phyloP scores from a whole-genome alignment of 2,797 vertebrate species.

The Neosalanx taihuensis region DNA sequence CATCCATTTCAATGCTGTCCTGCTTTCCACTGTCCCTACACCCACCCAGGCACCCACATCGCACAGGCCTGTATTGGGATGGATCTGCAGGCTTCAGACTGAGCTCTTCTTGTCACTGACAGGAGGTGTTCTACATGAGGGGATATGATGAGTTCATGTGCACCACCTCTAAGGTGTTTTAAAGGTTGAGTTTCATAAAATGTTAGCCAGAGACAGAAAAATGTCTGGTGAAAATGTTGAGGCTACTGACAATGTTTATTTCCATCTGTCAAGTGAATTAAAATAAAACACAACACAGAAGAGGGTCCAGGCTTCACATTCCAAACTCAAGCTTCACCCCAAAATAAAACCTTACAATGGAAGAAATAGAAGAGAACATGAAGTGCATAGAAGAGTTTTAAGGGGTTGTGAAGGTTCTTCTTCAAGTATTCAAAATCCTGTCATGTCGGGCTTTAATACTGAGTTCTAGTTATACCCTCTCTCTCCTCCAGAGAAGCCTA shows the following conservation, averaged over 20 bases:
- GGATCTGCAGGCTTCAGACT: slow-evolving; percentile 5
- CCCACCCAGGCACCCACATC: background rate
- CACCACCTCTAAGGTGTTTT: background rate
- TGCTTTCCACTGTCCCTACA: background rate
- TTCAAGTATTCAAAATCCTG: slow-evolving; percentile 40
- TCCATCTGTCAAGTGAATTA: slow-evolving; percentile 35
- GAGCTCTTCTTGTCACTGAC: background rate
- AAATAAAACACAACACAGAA: slow-evolving; percentile 16
- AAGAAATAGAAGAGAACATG: no score
- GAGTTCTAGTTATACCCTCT: slow-evolving; percentile 19
- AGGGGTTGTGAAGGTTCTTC: slow-evolving; percentile 24
- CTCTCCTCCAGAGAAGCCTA: slow-evolving; percentile 49
- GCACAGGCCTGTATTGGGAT: background rate
- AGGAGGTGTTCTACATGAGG: background rate
- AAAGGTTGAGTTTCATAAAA: slow-evolving; percentile 18
- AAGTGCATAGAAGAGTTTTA: slow-evolving; percentile 15
- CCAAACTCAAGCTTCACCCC: slow-evolving; percentile 14
- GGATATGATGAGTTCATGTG: background rate
- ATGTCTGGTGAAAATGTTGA: slow-evolving; percentile 17
- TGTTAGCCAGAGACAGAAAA: slow-evolving; percentile 26
- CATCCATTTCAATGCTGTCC: background rate
- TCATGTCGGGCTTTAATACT: slow-evolving; percentile 62
- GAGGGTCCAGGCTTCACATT: slow-evolving; percentile 35
- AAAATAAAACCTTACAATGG: no score
- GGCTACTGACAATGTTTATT: slow-evolving; percentile 45